Evolutionary conservation across 2,888 invertebrate genomes (phyloP), one percentile per base, ranked within the genome.

Genomic region (Sinohyriopsis cumingii): DNA sequence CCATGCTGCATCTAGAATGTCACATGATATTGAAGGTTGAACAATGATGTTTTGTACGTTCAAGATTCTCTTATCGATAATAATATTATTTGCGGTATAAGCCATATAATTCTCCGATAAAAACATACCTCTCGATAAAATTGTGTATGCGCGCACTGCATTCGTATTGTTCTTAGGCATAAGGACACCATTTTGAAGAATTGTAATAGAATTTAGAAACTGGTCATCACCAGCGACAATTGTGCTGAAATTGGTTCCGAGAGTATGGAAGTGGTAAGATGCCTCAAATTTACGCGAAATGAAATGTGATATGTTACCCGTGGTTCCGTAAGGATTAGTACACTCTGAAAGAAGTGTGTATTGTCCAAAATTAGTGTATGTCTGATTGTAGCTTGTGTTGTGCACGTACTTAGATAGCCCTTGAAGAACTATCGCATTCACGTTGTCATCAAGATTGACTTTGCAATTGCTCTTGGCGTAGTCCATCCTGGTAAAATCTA

Each of bases 271-370:
- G 24, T 75, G 71, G 57, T 77, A 83, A 12, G 78, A 68, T 25
- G 78, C 71, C 15, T 77, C 78, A 68, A 80, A 72, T 24, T 80
- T 77, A 55, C 77, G 73, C 1, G 84, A 75, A n/a, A 75, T 63
- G 64, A 85, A 83, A 9, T 65, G 53, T 4, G 75, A 75, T 15
- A 57, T 71, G 55, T 79, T 77, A 33, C 62, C 59, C 0, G 78
- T 75, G 20, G 65, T 33, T 9, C 88, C 88, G 70, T 85, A 86
- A 3, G 73, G 65, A 69, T 89, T 88, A 9, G 66, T 67, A 68
- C 87, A 88, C 5, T 67, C 69, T 1, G 82, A 78, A 6, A 69
- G 59, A n/a, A 81, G 65, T 25, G 79, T 71, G 72, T 84, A 87
- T 22, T 78, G 76, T 15, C 88, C 88, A 22, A 80, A 75, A 1